Evolutionary conservation across 2,888 invertebrate genomes (phyloP), one percentile per base, ranked within the genome.

Genomic region (Leucophenga maculata): DNA sequence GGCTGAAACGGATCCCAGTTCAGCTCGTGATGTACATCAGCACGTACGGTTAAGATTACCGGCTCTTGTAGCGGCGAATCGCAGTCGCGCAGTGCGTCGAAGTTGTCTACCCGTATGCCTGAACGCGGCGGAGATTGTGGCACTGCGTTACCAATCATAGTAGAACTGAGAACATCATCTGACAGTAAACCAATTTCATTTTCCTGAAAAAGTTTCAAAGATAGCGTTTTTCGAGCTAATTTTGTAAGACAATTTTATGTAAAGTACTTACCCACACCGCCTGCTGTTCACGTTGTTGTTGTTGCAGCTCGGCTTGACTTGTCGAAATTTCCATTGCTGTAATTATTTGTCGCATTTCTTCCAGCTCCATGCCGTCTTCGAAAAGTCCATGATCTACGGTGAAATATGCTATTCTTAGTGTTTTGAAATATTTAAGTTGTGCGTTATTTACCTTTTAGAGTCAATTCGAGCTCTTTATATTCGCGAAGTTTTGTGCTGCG

Each of bases 1-100:
- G 52, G 50, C 0, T 67, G 18, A 26, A 3, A 26, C 11, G 85
- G 83, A 71, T 76, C 78, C 85, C 85, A 87, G 68, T 85, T 69
- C 0, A 81, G 69, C 6, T 79, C 71, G 68, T 80, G 85, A 72
- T 87, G 87, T 20, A 87, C 85, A 13, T 76, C 65, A 1, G 85
- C 86, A 3, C 65, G 69, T 0, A 84, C 76, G 0, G 68, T 71
- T 9, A 85, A n/a, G 3, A 11, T 74, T 18, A 77, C 69, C 6
- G 85, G 73, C 1, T 55, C 13, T 14, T 20, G 44, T 8, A 75
- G 72, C 0, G 84, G 82, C 11, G 39, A 39, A 11, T 39, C 39
- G 32, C 68, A 75, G 0, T 65, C 54, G 1, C 67, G 65, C 0
- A 65, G 68, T 1, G 9, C 9, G 1, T 18, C 54, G 18, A 14